A percentile compares a stretch with the other conserved stretches of the same genome.
Evolutionary conservation across 2,113 vertebrate species (phyloP).

Genomic region (Rhinichthys klamathensis): DNA sequence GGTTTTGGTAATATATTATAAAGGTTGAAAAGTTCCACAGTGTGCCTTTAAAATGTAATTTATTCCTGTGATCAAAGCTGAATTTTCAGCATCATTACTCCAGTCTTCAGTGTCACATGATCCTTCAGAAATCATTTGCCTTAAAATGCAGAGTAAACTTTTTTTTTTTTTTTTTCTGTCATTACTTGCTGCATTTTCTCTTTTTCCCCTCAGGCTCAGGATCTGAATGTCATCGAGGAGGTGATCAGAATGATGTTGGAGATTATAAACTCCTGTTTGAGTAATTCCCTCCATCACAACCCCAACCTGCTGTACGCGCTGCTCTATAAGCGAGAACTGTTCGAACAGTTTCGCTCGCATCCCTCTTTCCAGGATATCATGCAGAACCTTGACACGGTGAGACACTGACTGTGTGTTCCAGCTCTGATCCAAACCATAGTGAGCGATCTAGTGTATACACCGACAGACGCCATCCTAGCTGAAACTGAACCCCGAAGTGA

Average conservation of each 20-base stretch:
- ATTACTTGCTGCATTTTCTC: background rate
- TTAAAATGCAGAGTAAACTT: background rate
- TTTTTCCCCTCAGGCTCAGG: constrained; percentile 83
- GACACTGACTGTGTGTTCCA: constrained; percentile 54
- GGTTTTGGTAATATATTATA: no score
- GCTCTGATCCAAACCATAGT: background rate
- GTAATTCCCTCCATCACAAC: constrained; percentile 95
- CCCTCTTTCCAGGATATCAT: constrained; percentile 99
- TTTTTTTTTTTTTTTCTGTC: background rate
- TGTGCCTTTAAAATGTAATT: background rate
- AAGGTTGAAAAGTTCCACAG: no score
- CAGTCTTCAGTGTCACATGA: background rate
- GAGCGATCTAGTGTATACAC: background rate
- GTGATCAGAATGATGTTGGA: constrained; percentile 99
- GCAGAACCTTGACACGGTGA: constrained; percentile 97
- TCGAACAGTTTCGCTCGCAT: constrained; percentile 94
- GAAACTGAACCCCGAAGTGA: background rate
- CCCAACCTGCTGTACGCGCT: constrained; percentile 95
- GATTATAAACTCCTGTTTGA: constrained; percentile 97
- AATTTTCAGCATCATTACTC: background rate
- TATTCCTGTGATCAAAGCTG: background rate
- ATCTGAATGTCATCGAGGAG: constrained; percentile 96
- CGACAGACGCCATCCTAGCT: background rate
- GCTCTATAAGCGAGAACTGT: constrained; percentile 97
- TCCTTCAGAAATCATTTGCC: background rate